Evolutionary conservation across 2,797 vertebrate genomes (phyloP), one percentile per base, ranked within the genome.

Genomic region (Percopsis omiscomaycus): DNA sequence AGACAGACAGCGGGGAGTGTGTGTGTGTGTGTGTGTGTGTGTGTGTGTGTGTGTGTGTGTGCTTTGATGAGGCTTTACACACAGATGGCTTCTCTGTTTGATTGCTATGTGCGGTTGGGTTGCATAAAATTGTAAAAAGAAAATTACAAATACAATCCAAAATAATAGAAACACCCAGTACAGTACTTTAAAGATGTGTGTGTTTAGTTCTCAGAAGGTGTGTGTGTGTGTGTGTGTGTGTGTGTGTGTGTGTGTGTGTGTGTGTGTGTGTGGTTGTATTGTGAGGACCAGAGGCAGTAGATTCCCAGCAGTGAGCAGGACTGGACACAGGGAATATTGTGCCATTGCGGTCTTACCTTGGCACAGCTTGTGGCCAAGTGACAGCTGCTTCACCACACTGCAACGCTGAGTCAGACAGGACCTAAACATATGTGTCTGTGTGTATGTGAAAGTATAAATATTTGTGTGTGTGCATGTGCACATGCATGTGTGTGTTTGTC

Each of bases 1-100:
- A n/a, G n/a, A n/a, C n/a, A n/a, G n/a, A n/a, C n/a, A n/a, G n/a
- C n/a, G n/a, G n/a, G n/a, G n/a, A n/a, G n/a, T n/a, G n/a, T n/a
- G n/a, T n/a, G n/a, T n/a, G n/a, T n/a, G n/a, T n/a, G n/a, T n/a
- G n/a, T 62, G 42, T 55, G 58, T 59, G 71, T 61, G 51, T 58
- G 29, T 46, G 42, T 53, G 61, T 47, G 59, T 54, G 64, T 58
- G 57, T 74, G 67, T 80, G 59, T 62, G 61, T 27, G 57, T 55
- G 61, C 60, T 54, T 58, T 30, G 48, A 58, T 63, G 66, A 83
- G 77, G 81, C 83, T 82, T 68, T 75, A 71, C 67, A 75, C 75
- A 77, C 92, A 92, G 89, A 92, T 93, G 92, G 90, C 68, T 75
- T 84, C 84, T 81, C 87, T 86, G 89, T 84, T 88, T 78, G 86